These are phyloP conservation scores for Austrofundulus limnaeus DNA, from an alignment of 2,113 vertebrate species.

Conservation along the genomic window DNA sequence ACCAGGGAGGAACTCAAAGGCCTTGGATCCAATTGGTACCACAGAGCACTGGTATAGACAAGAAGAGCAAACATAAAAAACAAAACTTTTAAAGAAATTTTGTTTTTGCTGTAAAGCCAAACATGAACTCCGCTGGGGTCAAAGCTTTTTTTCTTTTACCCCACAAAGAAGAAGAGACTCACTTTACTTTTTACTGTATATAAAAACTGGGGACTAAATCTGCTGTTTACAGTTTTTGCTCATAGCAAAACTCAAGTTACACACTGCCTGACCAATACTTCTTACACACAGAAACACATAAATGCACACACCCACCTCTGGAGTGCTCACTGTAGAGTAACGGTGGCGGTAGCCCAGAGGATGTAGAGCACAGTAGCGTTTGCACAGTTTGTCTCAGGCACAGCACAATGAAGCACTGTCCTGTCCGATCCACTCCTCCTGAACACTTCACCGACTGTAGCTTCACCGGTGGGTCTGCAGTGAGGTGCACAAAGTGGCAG, in stretches of 20 bases:
- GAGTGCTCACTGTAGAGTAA: conserved; percentile 31
- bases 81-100: conserved; percentile 5
- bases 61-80: conserved; percentile 14
- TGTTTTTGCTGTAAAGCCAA: conserved; percentile 36
- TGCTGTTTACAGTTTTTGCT: conserved; percentile 66
- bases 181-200: conserved; percentile 47
- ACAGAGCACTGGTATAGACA: conserved; percentile 31
- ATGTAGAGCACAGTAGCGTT: conserved; percentile 67
- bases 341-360: conserved; percentile 30
- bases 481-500: conserved; percentile 5
- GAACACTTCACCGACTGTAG: conserved; percentile 60
- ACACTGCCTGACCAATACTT: conserved; percentile 72
- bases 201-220: conserved; percentile 47
- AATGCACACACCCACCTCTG: conserved; percentile 34
- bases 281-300: conserved; percentile 28
- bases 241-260: conserved; percentile 46
- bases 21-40: conserved; percentile 30
- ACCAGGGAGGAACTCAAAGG: conserved; percentile 26
- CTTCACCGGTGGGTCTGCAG: conserved; percentile 45
- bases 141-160: conserved; percentile 21
- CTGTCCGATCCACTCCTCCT: conserved; percentile 39
- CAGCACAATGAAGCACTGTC: conserved; percentile 60
- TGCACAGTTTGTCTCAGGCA: conserved; percentile 79
- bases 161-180: conserved; percentile 14
- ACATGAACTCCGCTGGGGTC: conserved; percentile 9